Conservation (phyloP, 2,797 vertebrate genomes). For the Hyperoplus lanceolatus region DNA sequence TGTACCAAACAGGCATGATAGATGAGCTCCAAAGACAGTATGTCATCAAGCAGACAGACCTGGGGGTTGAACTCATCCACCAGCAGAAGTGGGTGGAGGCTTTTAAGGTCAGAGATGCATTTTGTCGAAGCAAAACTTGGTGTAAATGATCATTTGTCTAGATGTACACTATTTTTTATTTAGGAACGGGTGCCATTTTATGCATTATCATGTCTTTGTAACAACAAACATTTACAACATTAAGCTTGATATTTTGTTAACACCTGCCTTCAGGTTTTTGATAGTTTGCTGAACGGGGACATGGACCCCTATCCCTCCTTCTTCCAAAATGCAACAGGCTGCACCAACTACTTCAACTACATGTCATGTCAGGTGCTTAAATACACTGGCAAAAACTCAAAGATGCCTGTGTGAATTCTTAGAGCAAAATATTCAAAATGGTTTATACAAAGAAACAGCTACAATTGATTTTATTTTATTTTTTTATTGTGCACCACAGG, state of each 20-base stretch:
- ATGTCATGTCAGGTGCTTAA: conserved; percentile 86
- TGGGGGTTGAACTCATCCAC: conserved; percentile 82
- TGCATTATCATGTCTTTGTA: background rate
- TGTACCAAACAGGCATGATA: conserved; percentile 83
- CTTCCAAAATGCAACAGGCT: conserved; percentile 90
- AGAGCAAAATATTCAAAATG: background rate
- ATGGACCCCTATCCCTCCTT: conserved; percentile 82
- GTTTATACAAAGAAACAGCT: background rate
- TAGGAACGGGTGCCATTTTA: background rate
- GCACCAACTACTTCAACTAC: conserved; percentile 89
- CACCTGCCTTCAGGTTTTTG: conserved; percentile 83
- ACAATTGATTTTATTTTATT: background rate
- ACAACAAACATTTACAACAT: background rate
- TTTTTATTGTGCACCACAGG: conserved; percentile 65
- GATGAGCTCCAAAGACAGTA: conserved; percentile 83
- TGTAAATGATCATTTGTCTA: background rate
- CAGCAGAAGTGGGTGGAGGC: conserved; percentile 87
- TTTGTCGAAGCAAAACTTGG: background rate
- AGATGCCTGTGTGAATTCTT: background rate
- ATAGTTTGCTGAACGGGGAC: conserved; percentile 86
- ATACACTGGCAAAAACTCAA: background rate
- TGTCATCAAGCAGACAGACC: conserved; percentile 82
- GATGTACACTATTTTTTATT: background rate
- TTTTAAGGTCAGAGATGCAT: conserved; percentile 80
- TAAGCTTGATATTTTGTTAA: background rate